A percentile compares a stretch with the other conserved stretches of the same genome.
These are phyloP conservation scores for Zaprionus gabonicus DNA, from an alignment of 1,140 invertebrate species.

Conservation along the genomic window DNA sequence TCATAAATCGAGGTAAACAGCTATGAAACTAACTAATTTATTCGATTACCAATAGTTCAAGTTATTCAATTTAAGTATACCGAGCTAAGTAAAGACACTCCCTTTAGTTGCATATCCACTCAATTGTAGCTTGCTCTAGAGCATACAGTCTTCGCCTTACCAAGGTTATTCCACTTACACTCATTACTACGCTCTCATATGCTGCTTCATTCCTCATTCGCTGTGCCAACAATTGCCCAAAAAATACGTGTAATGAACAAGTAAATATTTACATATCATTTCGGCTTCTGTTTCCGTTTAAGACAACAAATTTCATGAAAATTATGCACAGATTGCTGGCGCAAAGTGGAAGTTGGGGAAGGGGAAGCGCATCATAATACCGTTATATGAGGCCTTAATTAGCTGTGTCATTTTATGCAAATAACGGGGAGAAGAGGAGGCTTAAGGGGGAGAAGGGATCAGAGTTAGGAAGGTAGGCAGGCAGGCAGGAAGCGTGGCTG, in stretches of 20 bases:
- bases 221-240: conserved; percentile 27
- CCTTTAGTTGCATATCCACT: neutral
- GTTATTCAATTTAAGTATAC: too few species aligned
- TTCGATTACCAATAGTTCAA: too few species aligned
- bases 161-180: neutral
- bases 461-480: neutral
- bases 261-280: conserved; percentile 41
- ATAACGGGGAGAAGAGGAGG: conserved; percentile 15
- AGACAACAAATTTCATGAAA: conserved; percentile 28
- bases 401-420: conserved; percentile 48
- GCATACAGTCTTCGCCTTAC: neutral
- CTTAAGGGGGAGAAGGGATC: neutral
- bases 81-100: too few species aligned
- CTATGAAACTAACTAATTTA: too few species aligned
- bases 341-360: neutral
- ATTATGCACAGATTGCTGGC: conserved; percentile 36
- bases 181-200: neutral
- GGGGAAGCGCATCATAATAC: conserved; percentile 29
- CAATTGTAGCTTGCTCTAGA: neutral
- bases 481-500: neutral
- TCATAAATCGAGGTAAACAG: too few species aligned
- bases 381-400: conserved; percentile 38
- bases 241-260: conserved; percentile 34
- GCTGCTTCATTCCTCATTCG: neutral
- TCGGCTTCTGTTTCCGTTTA: conserved; percentile 8